These are phyloP conservation scores for Ganaspis sp. DNA, from an alignment of 1,140 invertebrate genomes.

Conservation along the genomic window DNA sequence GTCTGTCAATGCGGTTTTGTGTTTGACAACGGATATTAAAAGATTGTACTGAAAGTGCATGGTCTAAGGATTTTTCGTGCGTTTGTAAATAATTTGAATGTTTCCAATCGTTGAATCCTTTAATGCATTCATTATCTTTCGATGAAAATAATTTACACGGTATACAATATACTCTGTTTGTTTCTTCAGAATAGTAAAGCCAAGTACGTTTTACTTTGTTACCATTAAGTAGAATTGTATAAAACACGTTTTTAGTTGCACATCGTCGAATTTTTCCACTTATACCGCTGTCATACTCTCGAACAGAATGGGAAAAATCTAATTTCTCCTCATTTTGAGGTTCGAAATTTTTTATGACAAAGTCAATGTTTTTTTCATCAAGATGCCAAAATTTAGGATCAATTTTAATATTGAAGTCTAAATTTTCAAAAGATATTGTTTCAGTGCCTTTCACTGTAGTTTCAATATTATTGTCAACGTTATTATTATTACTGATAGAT, in stretches of 20 bases:
- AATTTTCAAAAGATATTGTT: neutral
- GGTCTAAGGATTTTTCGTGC: neutral
- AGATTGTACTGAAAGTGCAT: neutral
- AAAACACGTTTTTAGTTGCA: neutral
- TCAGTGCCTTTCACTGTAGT: neutral
- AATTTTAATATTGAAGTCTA: neutral
- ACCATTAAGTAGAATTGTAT: neutral
- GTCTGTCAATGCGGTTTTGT: neutral
- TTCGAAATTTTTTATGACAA: neutral
- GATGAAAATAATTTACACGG: neutral
- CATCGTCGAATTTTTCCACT: neutral
- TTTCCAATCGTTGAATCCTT: neutral
- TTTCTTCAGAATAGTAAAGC: neutral
- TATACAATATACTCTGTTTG: neutral
- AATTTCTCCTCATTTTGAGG: neutral
- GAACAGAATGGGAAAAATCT: neutral
- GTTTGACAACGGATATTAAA: neutral
- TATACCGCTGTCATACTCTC: neutral
- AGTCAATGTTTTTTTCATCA: neutral
- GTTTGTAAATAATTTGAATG: neutral
- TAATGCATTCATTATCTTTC: neutral
- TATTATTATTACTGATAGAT: neutral
- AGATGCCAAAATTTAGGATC: neutral
- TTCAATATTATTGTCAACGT: neutral
- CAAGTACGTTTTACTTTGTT: neutral